Evolutionary conservation across 2,113 vertebrate genomes (phyloP), one percentile per base, ranked within the genome.

Genomic region (Mandrillus leucophaeus): DNA sequence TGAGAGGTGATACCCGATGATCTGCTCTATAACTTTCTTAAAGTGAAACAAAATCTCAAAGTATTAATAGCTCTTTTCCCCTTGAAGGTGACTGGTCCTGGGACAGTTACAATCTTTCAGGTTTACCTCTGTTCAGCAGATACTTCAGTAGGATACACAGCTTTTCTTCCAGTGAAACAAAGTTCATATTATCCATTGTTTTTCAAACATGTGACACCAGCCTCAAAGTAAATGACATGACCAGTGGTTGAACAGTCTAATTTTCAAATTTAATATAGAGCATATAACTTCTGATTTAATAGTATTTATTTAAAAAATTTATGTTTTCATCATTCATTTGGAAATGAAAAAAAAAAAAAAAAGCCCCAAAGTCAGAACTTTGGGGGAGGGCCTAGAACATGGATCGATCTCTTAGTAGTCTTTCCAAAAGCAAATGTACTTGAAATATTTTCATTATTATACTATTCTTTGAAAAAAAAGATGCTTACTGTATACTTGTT

Each of bases 311-410:
- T 83, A 59, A 79, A 18, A 97, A 30, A 76, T 88, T 64, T 20
- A 55, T 40, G 52, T 86, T 96, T 81, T 80, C 38, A 59, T 59
- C 70, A 87, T 95, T 92, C 20, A 25, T 95, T 94, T 70, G 66
- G n/a, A 94, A 93, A 93, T 86, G 1, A 52, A 96, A 90, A 80
- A 38, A 8, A 59, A 68, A 68, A 66, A 80, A 57, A 88, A 79
- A 93, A 25, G 27, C 40, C 12, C 22, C 14, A 0, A 89, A 83
- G 38, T 27, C 43, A 89, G 10, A 55, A 16, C 50, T 92, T 80
- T n/a, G n/a, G 14, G 23, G 35, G 22, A 68, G 17, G 81, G 13
- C 66, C 73, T 88, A 30, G 25, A 43, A 48, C 50, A 8, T 25
- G 70, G 16, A 79, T 17, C 22, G 18, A 10, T 80, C 43, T 90